These are phyloP conservation scores for Ochlodes sylvanus DNA, from an alignment of 2,888 invertebrate genomes.

Conservation along the genomic window DNA sequence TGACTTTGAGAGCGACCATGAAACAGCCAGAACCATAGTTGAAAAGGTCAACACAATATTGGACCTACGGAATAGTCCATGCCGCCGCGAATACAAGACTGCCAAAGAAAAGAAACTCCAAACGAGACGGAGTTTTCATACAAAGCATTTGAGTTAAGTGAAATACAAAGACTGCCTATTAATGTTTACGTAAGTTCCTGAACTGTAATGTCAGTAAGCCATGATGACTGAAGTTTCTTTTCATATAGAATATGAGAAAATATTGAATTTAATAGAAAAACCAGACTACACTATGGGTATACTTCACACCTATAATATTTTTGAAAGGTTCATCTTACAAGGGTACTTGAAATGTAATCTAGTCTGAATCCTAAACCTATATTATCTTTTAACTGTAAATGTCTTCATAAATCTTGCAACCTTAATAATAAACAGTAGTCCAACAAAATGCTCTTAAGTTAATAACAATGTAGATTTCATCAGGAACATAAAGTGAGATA, in stretches of 20 bases:
- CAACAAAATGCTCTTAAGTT: not conserved
- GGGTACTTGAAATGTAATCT: not conserved
- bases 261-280: not conserved
- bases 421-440: not conserved
- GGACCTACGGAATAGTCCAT: conserved; percentile 91
- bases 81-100: conserved; percentile 92
- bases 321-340: not conserved
- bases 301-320: not conserved
- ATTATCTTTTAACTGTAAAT: not conserved
- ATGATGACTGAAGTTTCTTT: conserved; percentile 37
- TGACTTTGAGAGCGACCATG: conserved; percentile 93
- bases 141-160: conserved; percentile 69
- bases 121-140: conserved; percentile 86
- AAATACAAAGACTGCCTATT: conserved; percentile 38
- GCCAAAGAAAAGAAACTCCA: conserved; percentile 89
- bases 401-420: not conserved
- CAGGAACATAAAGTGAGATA: too few species aligned
- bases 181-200: conserved; percentile 31
- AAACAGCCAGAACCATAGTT: conserved; percentile 92
- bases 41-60: conserved; percentile 95
- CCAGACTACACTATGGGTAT: not conserved
- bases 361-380: not conserved
- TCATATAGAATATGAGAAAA: conserved; percentile 40
- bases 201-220: conserved; percentile 14
- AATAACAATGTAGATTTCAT: not conserved